Percentiles rank a stretch among this genome's conserved stretches.
Conservation (phyloP, 2,797 vertebrate species). For the Gallirallus australis region DNA sequence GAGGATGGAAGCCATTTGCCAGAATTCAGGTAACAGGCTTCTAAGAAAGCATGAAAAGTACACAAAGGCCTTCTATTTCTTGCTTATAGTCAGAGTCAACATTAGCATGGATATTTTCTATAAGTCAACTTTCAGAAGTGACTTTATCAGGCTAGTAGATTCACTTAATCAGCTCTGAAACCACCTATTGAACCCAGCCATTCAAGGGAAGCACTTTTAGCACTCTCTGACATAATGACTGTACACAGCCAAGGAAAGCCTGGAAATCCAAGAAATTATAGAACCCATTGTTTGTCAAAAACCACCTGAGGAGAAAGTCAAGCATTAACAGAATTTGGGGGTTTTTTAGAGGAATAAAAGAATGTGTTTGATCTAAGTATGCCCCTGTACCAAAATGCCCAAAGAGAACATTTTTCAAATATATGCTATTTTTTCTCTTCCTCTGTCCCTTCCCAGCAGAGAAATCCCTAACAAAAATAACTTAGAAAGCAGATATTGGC, state of each 20-base stretch:
- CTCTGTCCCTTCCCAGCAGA: not conserved
- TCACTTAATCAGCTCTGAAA: not conserved
- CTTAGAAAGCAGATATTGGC: not conserved
- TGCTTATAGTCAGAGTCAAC: not conserved
- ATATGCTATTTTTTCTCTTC: not conserved
- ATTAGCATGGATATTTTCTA: not conserved
- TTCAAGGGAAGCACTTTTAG: not conserved
- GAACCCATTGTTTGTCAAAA: not conserved
- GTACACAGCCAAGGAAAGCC: not conserved
- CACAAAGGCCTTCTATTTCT: not conserved
- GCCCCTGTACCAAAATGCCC: rapidly evolving
- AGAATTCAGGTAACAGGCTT: not conserved
- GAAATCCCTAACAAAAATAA: not conserved
- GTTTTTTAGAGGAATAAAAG: not conserved
- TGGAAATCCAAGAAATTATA: not conserved
- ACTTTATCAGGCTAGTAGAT: not conserved
- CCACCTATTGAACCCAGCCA: not conserved
- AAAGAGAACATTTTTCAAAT: not conserved
- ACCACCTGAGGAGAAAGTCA: not conserved
- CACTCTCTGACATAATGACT: not conserved
- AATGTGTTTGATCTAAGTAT: rapidly evolving
- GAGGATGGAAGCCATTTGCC: not conserved
- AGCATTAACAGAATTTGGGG: not conserved
- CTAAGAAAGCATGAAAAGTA: not conserved
- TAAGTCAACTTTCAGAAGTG: not conserved